Conservation (phyloP, 2,113 vertebrate species). For the Megaleporinus macrocephalus region DNA sequence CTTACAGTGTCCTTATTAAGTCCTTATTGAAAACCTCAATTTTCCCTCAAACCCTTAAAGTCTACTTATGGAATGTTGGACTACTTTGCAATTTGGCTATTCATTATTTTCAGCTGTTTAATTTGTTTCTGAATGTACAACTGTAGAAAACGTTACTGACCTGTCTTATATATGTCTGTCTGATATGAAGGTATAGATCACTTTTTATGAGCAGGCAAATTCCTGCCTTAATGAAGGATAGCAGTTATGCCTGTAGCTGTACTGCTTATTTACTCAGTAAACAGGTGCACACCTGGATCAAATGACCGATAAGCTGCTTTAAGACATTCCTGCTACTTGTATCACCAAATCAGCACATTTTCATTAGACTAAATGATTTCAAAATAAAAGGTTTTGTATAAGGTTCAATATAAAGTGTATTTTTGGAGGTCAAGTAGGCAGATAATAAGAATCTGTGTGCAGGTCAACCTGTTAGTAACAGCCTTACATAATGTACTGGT, state of each 20-base stretch:
- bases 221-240: slow-evolving; percentile 48
- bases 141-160: no score
- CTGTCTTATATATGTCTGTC: neutral
- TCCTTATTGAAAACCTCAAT: neutral
- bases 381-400: neutral
- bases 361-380: slow-evolving; percentile 52
- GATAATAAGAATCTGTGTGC: neutral
- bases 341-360: slow-evolving; percentile 54
- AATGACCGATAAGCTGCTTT: slow-evolving; percentile 67
- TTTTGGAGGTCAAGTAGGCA: neutral
- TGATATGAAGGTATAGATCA: slow-evolving; percentile 21
- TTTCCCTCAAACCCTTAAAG: no score
- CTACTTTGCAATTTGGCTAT: neutral
- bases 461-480: neutral
- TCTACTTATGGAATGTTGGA: neutral
- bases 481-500: neutral
- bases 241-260: slow-evolving; percentile 43
- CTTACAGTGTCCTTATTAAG: neutral
- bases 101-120: no score
- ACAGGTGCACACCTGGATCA: slow-evolving; percentile 59
- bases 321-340: slow-evolving; percentile 59
- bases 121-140: no score
- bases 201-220: slow-evolving; percentile 47
- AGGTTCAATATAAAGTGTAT: neutral
- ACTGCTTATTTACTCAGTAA: slow-evolving; percentile 55